A percentile compares a stretch with the other conserved stretches of the same genome.
Conservation (phyloP, 2,888 invertebrate genomes). For the Serrognathus titanus region DNA sequence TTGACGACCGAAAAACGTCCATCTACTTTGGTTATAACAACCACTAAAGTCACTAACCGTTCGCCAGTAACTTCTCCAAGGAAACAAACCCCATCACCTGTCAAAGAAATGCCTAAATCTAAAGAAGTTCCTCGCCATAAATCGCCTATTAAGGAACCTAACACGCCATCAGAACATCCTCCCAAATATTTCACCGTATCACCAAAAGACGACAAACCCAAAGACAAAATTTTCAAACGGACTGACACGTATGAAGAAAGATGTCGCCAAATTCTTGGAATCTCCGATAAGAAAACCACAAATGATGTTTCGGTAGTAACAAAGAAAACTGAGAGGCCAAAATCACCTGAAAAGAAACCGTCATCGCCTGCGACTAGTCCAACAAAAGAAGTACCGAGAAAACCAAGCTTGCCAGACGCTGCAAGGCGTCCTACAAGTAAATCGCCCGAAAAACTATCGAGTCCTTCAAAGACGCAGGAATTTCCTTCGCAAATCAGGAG, state of each 20-base stretch:
- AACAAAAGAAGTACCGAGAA: not conserved
- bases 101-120: not conserved
- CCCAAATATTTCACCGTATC: conserved; percentile 28
- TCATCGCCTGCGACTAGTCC: conserved; percentile 1
- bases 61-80: conserved; percentile 29
- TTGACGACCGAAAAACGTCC: conserved; percentile 23
- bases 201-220: conserved; percentile 41
- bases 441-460: not conserved
- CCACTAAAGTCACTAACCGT: conserved; percentile 33
- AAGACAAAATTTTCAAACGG: conserved; percentile 58
- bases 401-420: not conserved
- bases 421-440: not conserved
- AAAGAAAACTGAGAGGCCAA: not conserved
- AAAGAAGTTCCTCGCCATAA: not conserved
- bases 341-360: conserved; percentile 9
- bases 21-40: conserved; percentile 30
- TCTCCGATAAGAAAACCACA: conserved; percentile 50
- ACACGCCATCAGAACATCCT: conserved; percentile 42
- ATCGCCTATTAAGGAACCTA: conserved; percentile 9
- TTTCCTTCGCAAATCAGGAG: conserved; percentile 22
- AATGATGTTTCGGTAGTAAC: conserved; percentile 1
- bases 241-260: conserved; percentile 73
- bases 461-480: conserved; percentile 16
- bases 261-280: conserved; percentile 67
- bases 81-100: not conserved